Conservation (phyloP, 2,888 invertebrate species). For the Phoenoteleia sp. region DNA sequence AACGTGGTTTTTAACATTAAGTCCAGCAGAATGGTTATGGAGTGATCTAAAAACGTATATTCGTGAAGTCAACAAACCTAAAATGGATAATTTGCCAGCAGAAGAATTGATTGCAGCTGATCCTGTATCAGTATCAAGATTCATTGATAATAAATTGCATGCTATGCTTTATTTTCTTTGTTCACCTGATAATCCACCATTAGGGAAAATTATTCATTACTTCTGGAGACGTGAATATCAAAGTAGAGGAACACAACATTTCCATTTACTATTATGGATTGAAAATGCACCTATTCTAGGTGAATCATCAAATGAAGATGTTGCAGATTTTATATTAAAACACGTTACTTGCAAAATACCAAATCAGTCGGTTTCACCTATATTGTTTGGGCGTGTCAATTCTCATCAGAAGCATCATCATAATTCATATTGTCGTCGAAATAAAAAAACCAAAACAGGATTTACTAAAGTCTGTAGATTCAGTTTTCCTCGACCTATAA, state of each 20-base stretch:
- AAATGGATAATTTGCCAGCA: conserved; percentile 67
- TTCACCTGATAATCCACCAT: conserved; percentile 60
- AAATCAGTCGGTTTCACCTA: conserved; percentile 65
- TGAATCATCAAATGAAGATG: conserved; percentile 66
- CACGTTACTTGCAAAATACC: conserved; percentile 75
- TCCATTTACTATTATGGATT: conserved; percentile 79
- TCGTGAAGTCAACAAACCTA: conserved; percentile 1
- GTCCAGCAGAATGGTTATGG: too few relatives aligned
- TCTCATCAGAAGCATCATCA: conserved; percentile 76
- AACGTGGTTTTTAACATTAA: too few relatives aligned
- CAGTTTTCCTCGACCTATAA: conserved; percentile 70
- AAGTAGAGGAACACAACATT: conserved; percentile 75
- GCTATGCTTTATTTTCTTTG: conserved; percentile 70
- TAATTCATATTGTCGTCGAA: conserved; percentile 72
- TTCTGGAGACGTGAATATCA: conserved; percentile 75
- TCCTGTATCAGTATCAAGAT: conserved; percentile 77
- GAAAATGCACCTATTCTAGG: conserved; percentile 59
- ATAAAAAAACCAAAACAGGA: conserved; percentile 60
- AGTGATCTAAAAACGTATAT: background rate
- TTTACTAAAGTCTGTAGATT: conserved; percentile 65
- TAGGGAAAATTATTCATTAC: conserved; percentile 75
- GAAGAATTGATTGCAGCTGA: conserved; percentile 78
- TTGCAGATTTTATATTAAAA: conserved; percentile 69
- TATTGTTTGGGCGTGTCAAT: conserved; percentile 56
- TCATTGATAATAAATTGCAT: background rate